Evolutionary conservation across 2,113 vertebrate species (phyloP).

Genomic region (Centropus unirufus): DNA sequence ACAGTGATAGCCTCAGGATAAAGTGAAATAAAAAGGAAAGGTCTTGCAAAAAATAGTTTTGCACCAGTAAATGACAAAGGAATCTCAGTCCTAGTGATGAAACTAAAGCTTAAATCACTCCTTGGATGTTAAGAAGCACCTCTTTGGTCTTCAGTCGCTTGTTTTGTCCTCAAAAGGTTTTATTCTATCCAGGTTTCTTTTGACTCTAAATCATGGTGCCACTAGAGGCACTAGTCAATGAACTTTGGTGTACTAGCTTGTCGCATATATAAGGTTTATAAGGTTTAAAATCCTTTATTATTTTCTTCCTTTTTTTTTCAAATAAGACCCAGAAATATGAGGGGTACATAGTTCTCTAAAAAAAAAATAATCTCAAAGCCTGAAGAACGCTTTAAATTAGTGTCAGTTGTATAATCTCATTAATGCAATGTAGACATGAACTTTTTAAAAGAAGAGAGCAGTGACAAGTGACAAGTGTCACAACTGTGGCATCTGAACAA

Average conservation of each 20-base stretch:
- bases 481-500: rapidly evolving
- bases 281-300: neutral
- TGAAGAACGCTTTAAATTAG: neutral
- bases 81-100: neutral
- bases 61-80: neutral
- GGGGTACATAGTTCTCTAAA: neutral
- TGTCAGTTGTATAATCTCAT: neutral
- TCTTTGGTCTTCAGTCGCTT: neutral
- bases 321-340: neutral
- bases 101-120: neutral
- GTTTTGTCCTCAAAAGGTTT: neutral
- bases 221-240: neutral
- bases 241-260: neutral
- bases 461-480: neutral
- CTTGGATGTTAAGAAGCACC: neutral
- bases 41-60: neutral
- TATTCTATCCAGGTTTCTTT: neutral
- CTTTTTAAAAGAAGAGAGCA: neutral
- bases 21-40: neutral
- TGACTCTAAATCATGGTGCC: neutral
- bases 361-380: neutral
- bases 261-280: neutral
- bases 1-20: neutral
- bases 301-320: neutral
- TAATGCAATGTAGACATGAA: neutral